Evolutionary conservation across 2,113 vertebrate species (phyloP), one percentile per base, ranked within the genome.

Genomic region (Crotophaga sulcirostris): DNA sequence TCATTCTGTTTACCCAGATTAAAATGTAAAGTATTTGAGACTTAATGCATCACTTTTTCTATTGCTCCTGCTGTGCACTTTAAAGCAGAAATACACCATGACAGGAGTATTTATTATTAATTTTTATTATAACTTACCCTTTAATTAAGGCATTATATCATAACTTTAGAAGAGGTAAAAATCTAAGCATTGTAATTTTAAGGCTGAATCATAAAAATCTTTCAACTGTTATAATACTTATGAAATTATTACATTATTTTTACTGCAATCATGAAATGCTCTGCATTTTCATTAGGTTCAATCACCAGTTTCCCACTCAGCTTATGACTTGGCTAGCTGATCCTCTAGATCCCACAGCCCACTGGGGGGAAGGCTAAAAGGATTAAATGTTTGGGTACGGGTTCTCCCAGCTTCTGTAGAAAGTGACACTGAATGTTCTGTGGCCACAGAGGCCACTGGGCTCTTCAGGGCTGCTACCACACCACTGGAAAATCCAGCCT

Each of bases 181-280:
- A 73, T 68, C 47, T 59, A 44, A 91, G 45, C 62, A 68, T 60
- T 85, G 66, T 89, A 87, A 84, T 93, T 94, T 94, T 82, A 95
- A 82, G 81, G 47, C 52, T 94, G 89, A 91, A 96, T 93, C 90
- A 93, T 82, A 82, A 82, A 95, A 96, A 60, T 64, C 49, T 73
- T 88, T 49, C 58, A 87, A 51, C 44, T 45, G 7, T 18, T 45
- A 45, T 45, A 45, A n/a, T n/a, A n/a, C n/a, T n/a, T 45, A 45
- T 18, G 18, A 45, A 45, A 45, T 45, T 7, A 49, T 49, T 49
- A 21, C n/a, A n/a, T n/a, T n/a, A n/a, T n/a, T n/a, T n/a, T 49
- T 49, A 49, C 47, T 49, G 21, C 47, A 49, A 49, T 49, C 17
- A 49, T 49, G 47, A 49, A 49, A 49, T 49, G 47, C 47, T 23